A percentile compares a stretch with the other conserved stretches of the same genome.
phyloP scores from a whole-genome alignment of 2,797 vertebrate genomes.

The Leptoclinus maculatus region DNA sequence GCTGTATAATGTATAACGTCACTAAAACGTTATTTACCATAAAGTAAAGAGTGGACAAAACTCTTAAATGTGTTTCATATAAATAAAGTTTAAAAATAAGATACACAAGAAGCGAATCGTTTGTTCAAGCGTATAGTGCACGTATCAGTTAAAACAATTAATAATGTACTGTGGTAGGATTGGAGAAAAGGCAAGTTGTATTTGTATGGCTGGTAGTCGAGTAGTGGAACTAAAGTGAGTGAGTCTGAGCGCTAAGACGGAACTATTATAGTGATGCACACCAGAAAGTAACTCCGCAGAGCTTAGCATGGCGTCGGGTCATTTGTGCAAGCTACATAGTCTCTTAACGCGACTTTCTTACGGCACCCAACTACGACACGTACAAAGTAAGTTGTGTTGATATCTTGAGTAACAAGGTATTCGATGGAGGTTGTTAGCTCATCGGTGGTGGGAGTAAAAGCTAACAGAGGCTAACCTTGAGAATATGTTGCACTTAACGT shows the following conservation, averaged over 20 bases:
- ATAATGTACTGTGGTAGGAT: neutral
- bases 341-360: slow-evolving; percentile 30
- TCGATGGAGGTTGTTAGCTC: accelerated
- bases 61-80: neutral
- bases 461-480: slow-evolving; percentile 67
- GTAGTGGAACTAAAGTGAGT: slow-evolving; percentile 47
- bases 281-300: accelerated
- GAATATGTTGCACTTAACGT: neutral
- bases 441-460: neutral
- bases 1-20: no score
- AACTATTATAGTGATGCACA: slow-evolving; percentile 42
- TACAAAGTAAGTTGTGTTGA: slow-evolving; percentile 58
- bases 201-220: neutral
- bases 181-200: accelerated
- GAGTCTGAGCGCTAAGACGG: slow-evolving; percentile 25
- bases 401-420: accelerated
- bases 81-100: neutral
- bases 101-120: neutral
- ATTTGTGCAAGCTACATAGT: slow-evolving; percentile 54
- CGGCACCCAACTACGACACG: neutral
- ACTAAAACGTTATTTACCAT: neutral
- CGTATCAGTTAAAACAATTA: neutral
- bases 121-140: neutral
- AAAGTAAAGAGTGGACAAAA: neutral
- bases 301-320: slow-evolving; percentile 76